These are phyloP conservation scores for Amitus sp. DNA, from an alignment of 2,888 invertebrate species.

Conservation along the genomic window DNA sequence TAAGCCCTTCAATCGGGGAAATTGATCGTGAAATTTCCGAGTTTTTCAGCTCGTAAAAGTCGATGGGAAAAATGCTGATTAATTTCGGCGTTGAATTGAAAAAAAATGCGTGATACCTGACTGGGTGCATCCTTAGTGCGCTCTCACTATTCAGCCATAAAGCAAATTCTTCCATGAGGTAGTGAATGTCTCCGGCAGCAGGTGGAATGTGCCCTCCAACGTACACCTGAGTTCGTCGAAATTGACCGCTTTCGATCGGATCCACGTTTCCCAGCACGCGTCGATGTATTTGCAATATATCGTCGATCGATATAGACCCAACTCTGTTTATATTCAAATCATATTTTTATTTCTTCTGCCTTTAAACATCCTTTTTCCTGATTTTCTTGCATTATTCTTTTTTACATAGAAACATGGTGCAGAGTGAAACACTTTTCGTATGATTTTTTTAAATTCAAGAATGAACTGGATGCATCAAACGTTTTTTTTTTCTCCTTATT, in stretches of 20 bases:
- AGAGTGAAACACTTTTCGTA: too few relatives aligned
- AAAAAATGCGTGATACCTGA: constrained; percentile 69
- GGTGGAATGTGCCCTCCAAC: constrained; percentile 97
- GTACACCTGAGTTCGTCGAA: constrained; percentile 90
- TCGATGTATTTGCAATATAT: constrained; percentile 92
- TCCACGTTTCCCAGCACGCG: constrained; percentile 95
- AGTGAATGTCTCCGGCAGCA: constrained; percentile 81
- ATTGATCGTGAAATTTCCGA: too few relatives aligned
- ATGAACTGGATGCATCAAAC: too few relatives aligned
- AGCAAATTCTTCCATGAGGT: constrained; percentile 88
- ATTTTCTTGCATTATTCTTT: too few relatives aligned
- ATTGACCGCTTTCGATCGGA: constrained; percentile 89
- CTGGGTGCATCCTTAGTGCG: constrained; percentile 87
- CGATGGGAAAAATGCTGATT: too few relatives aligned
- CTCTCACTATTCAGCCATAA: constrained; percentile 93
- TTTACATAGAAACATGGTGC: too few relatives aligned
- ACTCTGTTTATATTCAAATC: constrained; percentile 67
- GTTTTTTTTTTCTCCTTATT: too few relatives aligned
- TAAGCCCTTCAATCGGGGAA: too few relatives aligned
- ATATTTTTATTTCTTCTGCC: background rate
- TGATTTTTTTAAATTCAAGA: too few relatives aligned
- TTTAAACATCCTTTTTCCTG: background rate
- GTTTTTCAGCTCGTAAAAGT: too few relatives aligned
- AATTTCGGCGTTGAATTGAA: background rate
- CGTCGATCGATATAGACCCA: constrained; percentile 81